Evolutionary conservation across 2,888 invertebrate genomes (phyloP), one percentile per base, ranked within the genome.

Genomic region (Colostygia pectinataria): DNA sequence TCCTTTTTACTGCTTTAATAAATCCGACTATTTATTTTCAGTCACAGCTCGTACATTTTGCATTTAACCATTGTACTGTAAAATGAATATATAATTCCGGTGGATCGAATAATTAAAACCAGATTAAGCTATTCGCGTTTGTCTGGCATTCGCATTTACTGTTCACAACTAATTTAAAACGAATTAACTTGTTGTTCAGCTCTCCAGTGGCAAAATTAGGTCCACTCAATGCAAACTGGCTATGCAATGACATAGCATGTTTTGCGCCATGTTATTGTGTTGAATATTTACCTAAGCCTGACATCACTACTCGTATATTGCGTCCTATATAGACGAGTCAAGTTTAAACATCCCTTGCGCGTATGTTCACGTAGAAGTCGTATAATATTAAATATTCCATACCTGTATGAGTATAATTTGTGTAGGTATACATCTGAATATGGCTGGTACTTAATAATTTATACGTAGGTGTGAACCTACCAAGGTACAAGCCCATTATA

Each of bases 381-480:
- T 38, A 33, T 40, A 44, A 18, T 40, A 53, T 43, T 48, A 53
- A 47, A 41, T 53, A 53, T 49, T 53, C 45, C 33, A 41, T 53
- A 37, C 33, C 33, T 45, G 38, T 49, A 29, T 31, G 42, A 27
- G 48, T 47, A 53, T 54, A 49, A 51, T 53, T 57, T 51, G 48
- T 53, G 53, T 48, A 48, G 47, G 53, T 52, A 55, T 46, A 40
- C 33, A 51, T 49, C 51, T 51, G 43, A 38, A 53, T 53, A 57
- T 51, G 53, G 41, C 58, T 60, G 55, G 60, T 65, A 66, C 50
- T 57, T 67, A 67, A 74, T 74, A 68, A 74, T 76, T 66, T 74
- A 79, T 73, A 73, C 71, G 59, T 60, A 55, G 59, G 57, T 65
- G 55, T 61, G 61, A 61, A 59, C 53, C 45, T 53, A 59, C 56